These are phyloP conservation scores for Ennomos quercinarius DNA, from an alignment of 2,888 invertebrate species.

Conservation along the genomic window DNA sequence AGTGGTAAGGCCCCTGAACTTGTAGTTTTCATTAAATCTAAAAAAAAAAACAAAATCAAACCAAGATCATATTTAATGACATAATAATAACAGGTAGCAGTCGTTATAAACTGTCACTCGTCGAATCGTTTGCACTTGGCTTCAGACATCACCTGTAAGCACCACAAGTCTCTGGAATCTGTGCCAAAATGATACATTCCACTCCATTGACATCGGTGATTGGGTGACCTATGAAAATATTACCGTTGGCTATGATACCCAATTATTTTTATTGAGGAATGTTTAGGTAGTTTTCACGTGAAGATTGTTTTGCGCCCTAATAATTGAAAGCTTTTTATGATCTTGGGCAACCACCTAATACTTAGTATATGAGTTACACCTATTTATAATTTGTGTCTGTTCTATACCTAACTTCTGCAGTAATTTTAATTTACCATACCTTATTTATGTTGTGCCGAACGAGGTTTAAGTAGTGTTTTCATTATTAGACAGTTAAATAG, in stretches of 20 bases:
- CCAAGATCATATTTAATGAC: conserved; percentile 1
- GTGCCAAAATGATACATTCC: conserved; percentile 77
- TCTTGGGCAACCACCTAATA: no score
- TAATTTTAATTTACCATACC: no score
- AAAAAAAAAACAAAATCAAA: neutral
- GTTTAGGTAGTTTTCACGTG: conserved; percentile 36
- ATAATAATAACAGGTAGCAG: conserved; percentile 17
- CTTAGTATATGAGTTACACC: no score
- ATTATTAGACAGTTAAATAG: no score
- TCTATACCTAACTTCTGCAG: no score
- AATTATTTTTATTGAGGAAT: conserved; percentile 74
- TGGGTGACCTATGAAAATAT: conserved; percentile 56
- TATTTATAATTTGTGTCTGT: no score
- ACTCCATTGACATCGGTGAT: conserved; percentile 73
- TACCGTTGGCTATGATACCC: conserved; percentile 67
- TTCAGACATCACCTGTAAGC: conserved; percentile 54
- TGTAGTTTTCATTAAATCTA: no score
- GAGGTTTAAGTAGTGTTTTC: no score
- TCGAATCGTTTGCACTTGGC: conserved; percentile 60
- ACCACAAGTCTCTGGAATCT: conserved; percentile 48
- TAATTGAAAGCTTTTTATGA: no score
- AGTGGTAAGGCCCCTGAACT: no score
- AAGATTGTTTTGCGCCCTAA: neutral
- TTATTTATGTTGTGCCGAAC: no score
- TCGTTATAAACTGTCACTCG: conserved; percentile 17